Base-by-base conservation (phyloP, 2,888 invertebrate genomes). In the Azorinus chamasolen region DNA sequence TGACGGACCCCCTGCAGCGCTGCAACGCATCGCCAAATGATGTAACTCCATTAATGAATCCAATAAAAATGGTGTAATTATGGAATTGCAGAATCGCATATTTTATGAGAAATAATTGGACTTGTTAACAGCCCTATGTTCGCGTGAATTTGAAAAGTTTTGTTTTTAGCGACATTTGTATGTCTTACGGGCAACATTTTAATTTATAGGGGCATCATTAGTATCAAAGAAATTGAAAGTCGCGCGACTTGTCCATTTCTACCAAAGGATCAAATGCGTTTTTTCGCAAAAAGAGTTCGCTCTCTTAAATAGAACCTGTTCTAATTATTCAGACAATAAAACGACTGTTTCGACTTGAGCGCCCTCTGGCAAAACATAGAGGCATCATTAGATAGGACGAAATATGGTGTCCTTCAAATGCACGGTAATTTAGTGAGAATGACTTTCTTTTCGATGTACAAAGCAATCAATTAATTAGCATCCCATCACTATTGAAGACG, bases 91-190 rank as follows among this genome's bases (percentile, higher is more conserved):
- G 20, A 55, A 22, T 37, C 20, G 14, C 10, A 37, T 55, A 37
- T 18, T 55, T 55, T 41, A 55, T 55, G 32, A 39, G 24, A 22
- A 41, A 12, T 55, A 55, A 55, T 55, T 55, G 55, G 55, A 39
- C 55, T 41, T 22, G 55, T 55, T 55, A 55, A 41, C 41, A 22
- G 41, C 16, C 6, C 22, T 6, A 37, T 39, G 53, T n/a, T 27
- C n/a, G 1, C 16, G 18, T 8, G 25, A 27, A 25, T 25, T n/a
- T 25, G 10, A 22, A 37, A 37, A 62, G 37, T n/a, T 62, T 48
- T 32, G 32, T 20, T 61, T 25, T 41, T 43, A 54, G 25, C 70
- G 62, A 46, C 70, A 70, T 70, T 70, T 70, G 70, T 54, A 50
- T 70, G 55, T 62, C 70, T 70, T 32, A 62, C 39, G 70, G 70